A percentile compares a stretch with the other conserved stretches of the same genome.
phyloP scores from a whole-genome alignment of 2,113 vertebrate genomes.

The Noturus placidus region DNA sequence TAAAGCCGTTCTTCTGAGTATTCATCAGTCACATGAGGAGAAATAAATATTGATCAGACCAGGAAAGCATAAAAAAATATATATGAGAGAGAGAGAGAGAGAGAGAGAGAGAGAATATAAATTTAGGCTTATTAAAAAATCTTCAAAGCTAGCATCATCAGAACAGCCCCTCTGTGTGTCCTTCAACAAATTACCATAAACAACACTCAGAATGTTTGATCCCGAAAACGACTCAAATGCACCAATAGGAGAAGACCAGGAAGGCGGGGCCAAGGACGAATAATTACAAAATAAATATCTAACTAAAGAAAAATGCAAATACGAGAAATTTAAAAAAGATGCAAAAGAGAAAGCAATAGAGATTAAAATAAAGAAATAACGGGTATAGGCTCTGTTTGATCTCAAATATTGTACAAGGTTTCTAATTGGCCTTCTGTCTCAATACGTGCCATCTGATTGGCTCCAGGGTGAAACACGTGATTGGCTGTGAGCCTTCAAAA shows the following conservation, averaged over 20 bases:
- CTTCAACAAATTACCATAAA: background rate
- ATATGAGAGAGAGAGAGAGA: background rate
- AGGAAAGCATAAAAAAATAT: too few relatives aligned
- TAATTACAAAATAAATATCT: background rate
- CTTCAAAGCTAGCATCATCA: background rate
- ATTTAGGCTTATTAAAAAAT: background rate
- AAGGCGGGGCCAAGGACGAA: background rate
- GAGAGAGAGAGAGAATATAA: background rate
- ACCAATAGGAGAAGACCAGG: background rate
- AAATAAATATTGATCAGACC: background rate
- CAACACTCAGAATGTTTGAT: background rate
- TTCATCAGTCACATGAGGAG: background rate
- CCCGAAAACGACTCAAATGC: slow-evolving; percentile 11
- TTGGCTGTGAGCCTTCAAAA: background rate
- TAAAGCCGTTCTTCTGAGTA: background rate
- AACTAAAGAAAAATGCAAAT: background rate
- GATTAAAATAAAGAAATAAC: background rate
- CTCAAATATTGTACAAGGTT: background rate
- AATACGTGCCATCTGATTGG: background rate
- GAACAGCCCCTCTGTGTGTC: background rate
- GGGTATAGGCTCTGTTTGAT: background rate
- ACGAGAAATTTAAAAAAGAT: background rate
- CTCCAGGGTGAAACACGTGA: background rate
- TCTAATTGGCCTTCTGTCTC: background rate
- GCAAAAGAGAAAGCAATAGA: background rate